These are phyloP conservation scores for Conopomorpha cramerella DNA, from an alignment of 1,140 invertebrate genomes.

Conservation along the genomic window DNA sequence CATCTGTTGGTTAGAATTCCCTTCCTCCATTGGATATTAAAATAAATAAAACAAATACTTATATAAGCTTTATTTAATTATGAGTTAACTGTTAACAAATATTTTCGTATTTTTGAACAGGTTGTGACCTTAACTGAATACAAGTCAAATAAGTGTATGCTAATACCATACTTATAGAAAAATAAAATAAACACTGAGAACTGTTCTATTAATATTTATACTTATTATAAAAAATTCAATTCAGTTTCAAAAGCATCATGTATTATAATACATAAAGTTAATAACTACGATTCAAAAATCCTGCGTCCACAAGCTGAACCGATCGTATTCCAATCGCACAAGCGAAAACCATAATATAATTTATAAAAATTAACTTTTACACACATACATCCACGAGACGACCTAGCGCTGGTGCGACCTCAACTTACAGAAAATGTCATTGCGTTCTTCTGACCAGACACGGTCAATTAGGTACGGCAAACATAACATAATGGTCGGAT, in stretches of 20 bases:
- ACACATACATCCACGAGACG: slow-evolving; percentile 12
- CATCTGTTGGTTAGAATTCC: background rate
- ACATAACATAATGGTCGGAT: no score
- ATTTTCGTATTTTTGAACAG: slow-evolving; percentile 59
- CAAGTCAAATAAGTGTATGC: slow-evolving; percentile 52
- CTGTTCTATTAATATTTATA: slow-evolving; percentile 53
- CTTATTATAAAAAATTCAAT: slow-evolving; percentile 53
- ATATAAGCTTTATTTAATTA: slow-evolving; percentile 62
- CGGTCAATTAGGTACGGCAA: no score
- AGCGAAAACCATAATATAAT: slow-evolving; percentile 41
- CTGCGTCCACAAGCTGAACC: slow-evolving; percentile 34
- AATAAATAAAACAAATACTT: slow-evolving; percentile 53
- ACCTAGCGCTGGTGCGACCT: no score
- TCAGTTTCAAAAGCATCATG: slow-evolving; percentile 53
- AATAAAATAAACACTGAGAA: slow-evolving; percentile 55
- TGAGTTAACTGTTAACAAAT: slow-evolving; percentile 51
- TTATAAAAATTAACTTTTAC: slow-evolving; percentile 46
- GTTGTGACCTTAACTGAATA: slow-evolving; percentile 60
- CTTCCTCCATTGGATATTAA: no score
- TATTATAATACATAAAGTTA: slow-evolving; percentile 53
- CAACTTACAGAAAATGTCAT: no score
- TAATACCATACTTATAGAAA: slow-evolving; percentile 44
- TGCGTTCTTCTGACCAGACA: no score
- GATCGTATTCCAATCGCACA: slow-evolving; percentile 42
- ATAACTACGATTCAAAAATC: slow-evolving; percentile 45